A percentile compares a stretch with the other conserved stretches of the same genome.
Evolutionary conservation across 1,140 invertebrate species (phyloP).

Genomic region (Lucilia sericata): DNA sequence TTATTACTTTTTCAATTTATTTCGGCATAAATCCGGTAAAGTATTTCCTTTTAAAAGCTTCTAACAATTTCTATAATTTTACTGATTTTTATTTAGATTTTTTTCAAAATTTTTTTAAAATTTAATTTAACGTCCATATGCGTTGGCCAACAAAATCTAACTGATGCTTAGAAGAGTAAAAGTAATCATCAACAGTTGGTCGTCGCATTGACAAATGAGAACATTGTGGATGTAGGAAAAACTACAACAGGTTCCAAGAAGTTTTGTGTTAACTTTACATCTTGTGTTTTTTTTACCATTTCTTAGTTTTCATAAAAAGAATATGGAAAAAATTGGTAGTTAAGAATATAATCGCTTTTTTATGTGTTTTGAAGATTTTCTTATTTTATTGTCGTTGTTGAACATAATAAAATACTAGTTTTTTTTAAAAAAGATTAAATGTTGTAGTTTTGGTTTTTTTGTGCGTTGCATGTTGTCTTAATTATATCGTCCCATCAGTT

Average conservation of each 20-base stretch:
- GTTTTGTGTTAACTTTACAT: neutral
- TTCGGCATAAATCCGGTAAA: neutral
- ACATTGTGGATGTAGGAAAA: slow-evolving; percentile 8
- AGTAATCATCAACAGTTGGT: slow-evolving; percentile 1
- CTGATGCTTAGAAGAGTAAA: slow-evolving; percentile 39
- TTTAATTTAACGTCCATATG: slow-evolving; percentile 10
- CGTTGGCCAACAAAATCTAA: slow-evolving; percentile 31
- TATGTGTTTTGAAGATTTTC: neutral
- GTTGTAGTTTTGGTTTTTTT: neutral
- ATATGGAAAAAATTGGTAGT: slow-evolving; percentile 7
- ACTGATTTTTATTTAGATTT: neutral
- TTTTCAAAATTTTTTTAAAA: neutral
- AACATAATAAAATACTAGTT: neutral
- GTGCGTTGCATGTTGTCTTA: neutral
- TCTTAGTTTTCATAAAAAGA: neutral
- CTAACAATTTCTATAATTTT: no score
- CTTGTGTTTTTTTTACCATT: neutral
- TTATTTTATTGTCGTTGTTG: neutral
- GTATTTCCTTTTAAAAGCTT: neutral
- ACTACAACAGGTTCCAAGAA: slow-evolving; percentile 35
- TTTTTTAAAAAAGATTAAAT: neutral
- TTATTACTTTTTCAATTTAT: neutral
- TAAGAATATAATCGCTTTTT: slow-evolving; percentile 30
- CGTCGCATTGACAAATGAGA: slow-evolving; percentile 4
- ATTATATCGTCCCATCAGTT: neutral